Base-by-base conservation (phyloP, 2,113 vertebrate genomes). In the Phyllopteryx taeniolatus region DNA sequence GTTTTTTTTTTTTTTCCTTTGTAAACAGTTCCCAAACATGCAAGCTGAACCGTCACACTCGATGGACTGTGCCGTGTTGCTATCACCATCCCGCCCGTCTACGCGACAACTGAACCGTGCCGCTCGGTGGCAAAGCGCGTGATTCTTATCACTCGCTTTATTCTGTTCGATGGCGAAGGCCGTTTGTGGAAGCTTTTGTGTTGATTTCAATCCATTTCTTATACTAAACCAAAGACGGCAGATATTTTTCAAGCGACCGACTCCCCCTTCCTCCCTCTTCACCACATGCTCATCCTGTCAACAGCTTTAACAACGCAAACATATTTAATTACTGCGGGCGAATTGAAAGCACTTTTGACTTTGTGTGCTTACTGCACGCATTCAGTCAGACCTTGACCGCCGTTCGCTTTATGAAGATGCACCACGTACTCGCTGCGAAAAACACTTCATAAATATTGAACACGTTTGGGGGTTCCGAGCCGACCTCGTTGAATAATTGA, bases 401-500 rank as follows among this genome's bases (percentile, higher is more conserved):
- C 42, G 9, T n/a, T 13, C 4, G 39, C 62, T 44, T 64, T 64
- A 64, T 44, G 62, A 44, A 64, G 20, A 64, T 44, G 42, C 67
- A 68, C 67, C 35, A 7, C 49, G 20, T 65, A 44, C 22, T 61
- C 65, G 46, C 22, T 68, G 27, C 20, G 27, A 46, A 68, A 76
- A 74, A 70, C 77, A 70, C 67, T 75, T 89, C 79, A 88, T 92
- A 78, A 89, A 92, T 92, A 91, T 90, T 89, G 79, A 86, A 86
- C 70, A 6, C 47, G 72, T 85, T 79, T 76, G 70, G 68, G 19
- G 51, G 60, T 91, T 92, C 72, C 74, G 74, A 77, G 78, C 82
- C 84, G 90, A 82, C 75, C 85, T 85, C 91, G 89, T 73, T 92
- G 81, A 92, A 93, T 90, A 91, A 93, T 91, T 90, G 84, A 91